Conservation (phyloP, 1,140 invertebrate species). For the Maconellicoccus hirsutus region DNA sequence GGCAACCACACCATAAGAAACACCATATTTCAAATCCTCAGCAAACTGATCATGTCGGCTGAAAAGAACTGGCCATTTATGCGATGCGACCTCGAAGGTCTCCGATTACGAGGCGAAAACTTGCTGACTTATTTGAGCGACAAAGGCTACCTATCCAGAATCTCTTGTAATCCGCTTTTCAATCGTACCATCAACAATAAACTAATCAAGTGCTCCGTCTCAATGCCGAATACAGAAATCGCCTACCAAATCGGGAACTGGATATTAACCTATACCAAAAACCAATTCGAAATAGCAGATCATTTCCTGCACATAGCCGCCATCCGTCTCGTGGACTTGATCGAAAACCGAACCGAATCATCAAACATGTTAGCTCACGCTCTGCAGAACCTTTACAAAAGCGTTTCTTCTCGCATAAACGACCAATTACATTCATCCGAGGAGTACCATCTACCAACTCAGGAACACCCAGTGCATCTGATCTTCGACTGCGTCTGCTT, state of each 20-base stretch:
- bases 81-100: background rate
- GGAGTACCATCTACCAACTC: background rate
- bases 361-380: background rate
- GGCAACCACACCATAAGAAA: background rate
- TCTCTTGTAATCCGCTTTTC: too few relatives aligned
- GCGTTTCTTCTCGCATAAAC: background rate
- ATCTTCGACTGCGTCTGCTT: background rate
- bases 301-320: background rate
- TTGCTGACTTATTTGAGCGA: background rate
- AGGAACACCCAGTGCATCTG: background rate
- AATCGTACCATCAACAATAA: too few relatives aligned
- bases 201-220: background rate
- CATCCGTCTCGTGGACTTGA: background rate
- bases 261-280: background rate
- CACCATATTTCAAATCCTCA: background rate
- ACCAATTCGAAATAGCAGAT: background rate
- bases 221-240: background rate
- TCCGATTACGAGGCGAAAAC: background rate
- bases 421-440: background rate
- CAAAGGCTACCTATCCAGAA: background rate
- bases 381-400: background rate
- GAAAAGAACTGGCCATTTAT: background rate
- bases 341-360: background rate
- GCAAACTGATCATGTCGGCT: background rate
- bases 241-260: background rate